Evolutionary conservation across 1,140 invertebrate genomes (phyloP).

Genomic region (Temnothorax nylanderi): DNA sequence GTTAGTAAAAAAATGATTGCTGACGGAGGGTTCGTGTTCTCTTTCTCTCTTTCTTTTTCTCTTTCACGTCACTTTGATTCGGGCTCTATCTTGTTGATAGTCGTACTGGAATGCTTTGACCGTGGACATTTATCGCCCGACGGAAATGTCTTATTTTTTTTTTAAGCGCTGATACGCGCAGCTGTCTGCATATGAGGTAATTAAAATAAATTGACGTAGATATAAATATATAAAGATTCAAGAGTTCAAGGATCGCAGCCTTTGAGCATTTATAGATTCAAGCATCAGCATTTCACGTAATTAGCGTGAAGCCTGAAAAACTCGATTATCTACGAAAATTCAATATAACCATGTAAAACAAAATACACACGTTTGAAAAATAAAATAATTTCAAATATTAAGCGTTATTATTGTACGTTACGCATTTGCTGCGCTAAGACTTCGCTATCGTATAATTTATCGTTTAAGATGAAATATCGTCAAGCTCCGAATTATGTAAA

Average conservation of each 20-base stretch:
- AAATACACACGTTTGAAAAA: neutral
- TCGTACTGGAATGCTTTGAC: constrained; percentile 42
- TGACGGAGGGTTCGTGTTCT: neutral
- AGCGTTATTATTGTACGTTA: neutral
- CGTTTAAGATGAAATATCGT: neutral
- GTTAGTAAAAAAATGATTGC: too few relatives aligned
- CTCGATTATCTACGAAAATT: neutral
- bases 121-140: constrained; percentile 31
- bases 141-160: constrained; percentile 30
- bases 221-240: constrained; percentile 18
- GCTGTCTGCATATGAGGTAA: neutral
- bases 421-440: neutral
- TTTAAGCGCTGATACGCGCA: neutral
- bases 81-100: constrained; percentile 55
- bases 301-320: neutral
- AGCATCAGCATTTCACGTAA: neutral
- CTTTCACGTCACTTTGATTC: constrained; percentile 55
- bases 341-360: neutral
- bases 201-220: constrained; percentile 34
- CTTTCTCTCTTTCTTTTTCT: constrained; percentile 12
- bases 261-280: neutral
- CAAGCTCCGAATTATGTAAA: neutral
- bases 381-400: constrained; percentile 3
- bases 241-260: constrained; percentile 19
- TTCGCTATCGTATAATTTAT: neutral